Conservation (phyloP, 2,888 invertebrate genomes). For the Cotesia congregata region DNA sequence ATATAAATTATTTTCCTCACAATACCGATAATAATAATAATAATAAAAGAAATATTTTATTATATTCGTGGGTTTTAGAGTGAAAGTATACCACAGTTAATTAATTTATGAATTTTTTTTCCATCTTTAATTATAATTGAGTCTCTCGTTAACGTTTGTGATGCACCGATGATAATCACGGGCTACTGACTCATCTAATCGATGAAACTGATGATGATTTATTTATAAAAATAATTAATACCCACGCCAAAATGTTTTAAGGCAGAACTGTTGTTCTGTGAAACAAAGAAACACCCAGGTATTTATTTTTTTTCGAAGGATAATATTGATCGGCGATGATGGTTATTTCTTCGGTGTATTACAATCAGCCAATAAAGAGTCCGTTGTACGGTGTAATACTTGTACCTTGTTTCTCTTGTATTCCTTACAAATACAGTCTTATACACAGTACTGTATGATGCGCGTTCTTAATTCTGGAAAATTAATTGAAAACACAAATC, state of each 20-base stretch:
- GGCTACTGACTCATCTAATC: conserved; percentile 40
- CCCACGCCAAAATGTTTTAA: conserved; percentile 21
- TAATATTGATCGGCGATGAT: conserved; percentile 23
- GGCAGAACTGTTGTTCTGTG: not conserved
- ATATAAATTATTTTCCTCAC: not conserved
- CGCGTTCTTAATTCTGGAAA: conserved; percentile 62
- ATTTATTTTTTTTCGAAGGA: not conserved
- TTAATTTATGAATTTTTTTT: not conserved
- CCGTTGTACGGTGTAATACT: not conserved
- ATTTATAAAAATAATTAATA: conserved; percentile 30
- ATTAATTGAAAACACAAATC: conserved; percentile 67
- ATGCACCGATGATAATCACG: conserved; percentile 22
- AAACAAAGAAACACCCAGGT: not conserved
- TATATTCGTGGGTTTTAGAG: not conserved
- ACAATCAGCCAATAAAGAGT: conserved; percentile 8
- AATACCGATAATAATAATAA: not conserved
- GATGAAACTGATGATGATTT: conserved; percentile 35
- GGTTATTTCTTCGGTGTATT: conserved; percentile 5
- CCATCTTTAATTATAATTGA: conserved; percentile 8
- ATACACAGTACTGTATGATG: conserved; percentile 49
- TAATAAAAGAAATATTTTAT: not conserved
- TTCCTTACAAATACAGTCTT: not conserved
- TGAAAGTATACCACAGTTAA: not conserved
- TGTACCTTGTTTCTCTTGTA: too few species aligned
- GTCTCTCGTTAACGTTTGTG: not conserved